phyloP scores from a whole-genome alignment of 2,113 vertebrate species.

The Eulemur macaco region DNA sequence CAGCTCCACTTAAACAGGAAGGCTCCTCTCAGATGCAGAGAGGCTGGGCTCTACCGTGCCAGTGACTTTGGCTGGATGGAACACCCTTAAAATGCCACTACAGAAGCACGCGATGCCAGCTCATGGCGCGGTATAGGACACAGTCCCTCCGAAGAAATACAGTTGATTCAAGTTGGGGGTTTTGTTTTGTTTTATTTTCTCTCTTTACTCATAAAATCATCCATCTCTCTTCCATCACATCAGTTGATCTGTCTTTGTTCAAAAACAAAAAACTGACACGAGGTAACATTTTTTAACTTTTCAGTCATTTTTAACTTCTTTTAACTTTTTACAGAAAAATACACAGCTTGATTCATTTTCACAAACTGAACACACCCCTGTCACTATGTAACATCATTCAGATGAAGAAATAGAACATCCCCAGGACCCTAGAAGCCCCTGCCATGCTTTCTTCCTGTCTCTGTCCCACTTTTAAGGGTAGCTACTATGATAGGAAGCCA shows the following conservation, averaged over 20 bases:
- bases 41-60: conserved; percentile 72
- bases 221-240: not conserved
- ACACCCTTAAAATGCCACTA: conserved; percentile 71
- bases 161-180: not conserved
- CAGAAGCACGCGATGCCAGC: conserved; percentile 16
- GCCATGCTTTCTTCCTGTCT: not conserved
- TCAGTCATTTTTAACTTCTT: conserved; percentile 9
- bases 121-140: not conserved
- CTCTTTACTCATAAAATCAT: conserved; percentile 7
- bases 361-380: not conserved
- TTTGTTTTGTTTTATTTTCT: conserved; percentile 43
- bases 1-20: conserved; percentile 73
- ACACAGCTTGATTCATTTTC: conserved; percentile 9
- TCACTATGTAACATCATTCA: not conserved
- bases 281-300: not conserved
- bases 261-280: not conserved
- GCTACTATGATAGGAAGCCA: not conserved
- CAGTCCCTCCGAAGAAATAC: conserved; percentile 23
- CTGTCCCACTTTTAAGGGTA: not conserved
- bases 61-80: conserved; percentile 77
- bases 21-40: conserved; percentile 74
- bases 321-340: conserved; percentile 37
- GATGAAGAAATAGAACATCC: not conserved
- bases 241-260: conserved; percentile 11
- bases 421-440: not conserved